A percentile compares a stretch with the other conserved stretches of the same genome.
Conservation (phyloP, 2,888 invertebrate genomes). For the Tachystola acroxantha region DNA sequence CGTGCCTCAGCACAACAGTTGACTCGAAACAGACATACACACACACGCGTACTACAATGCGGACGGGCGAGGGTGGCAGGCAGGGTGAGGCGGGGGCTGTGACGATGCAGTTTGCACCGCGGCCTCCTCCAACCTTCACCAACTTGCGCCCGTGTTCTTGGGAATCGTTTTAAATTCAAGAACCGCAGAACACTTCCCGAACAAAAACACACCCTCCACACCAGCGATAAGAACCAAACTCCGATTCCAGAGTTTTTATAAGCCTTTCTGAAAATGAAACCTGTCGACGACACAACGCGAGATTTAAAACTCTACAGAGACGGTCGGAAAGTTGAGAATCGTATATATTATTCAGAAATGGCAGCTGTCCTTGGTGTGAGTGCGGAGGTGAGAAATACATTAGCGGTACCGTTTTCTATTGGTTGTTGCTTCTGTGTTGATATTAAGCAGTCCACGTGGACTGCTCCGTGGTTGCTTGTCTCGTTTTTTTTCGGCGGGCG, state of each 20-base stretch:
- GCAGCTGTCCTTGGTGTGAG: constrained; percentile 68
- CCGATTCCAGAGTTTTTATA: constrained; percentile 41
- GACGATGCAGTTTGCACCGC: constrained; percentile 77
- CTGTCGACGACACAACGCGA: constrained; percentile 32
- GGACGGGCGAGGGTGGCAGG: too few relatives aligned
- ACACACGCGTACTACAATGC: constrained; percentile 24
- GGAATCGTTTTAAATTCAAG: constrained; percentile 78
- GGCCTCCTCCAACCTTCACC: constrained; percentile 75
- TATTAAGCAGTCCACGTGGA: constrained; percentile 78
- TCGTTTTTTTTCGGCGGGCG: constrained; percentile 70
- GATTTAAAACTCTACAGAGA: constrained; percentile 52
- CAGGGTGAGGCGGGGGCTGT: constrained; percentile 37
- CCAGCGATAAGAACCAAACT: constrained; percentile 45
- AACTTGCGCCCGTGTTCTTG: constrained; percentile 76
- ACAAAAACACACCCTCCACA: constrained; percentile 45
- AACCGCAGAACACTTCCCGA: constrained; percentile 60
- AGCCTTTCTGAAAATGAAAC: constrained; percentile 59
- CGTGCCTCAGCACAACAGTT: constrained; percentile 68
- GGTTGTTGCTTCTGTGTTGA: constrained; percentile 77
- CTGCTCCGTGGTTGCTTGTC: constrained; percentile 69
- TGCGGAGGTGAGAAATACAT: constrained; percentile 80
- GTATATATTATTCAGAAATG: constrained; percentile 54
- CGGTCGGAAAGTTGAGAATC: constrained; percentile 53
- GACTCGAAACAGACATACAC: constrained; percentile 61
- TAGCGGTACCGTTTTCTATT: constrained; percentile 78